phyloP scores from a whole-genome alignment of 2,113 vertebrate genomes.

The Cricetomys ansorgei region DNA sequence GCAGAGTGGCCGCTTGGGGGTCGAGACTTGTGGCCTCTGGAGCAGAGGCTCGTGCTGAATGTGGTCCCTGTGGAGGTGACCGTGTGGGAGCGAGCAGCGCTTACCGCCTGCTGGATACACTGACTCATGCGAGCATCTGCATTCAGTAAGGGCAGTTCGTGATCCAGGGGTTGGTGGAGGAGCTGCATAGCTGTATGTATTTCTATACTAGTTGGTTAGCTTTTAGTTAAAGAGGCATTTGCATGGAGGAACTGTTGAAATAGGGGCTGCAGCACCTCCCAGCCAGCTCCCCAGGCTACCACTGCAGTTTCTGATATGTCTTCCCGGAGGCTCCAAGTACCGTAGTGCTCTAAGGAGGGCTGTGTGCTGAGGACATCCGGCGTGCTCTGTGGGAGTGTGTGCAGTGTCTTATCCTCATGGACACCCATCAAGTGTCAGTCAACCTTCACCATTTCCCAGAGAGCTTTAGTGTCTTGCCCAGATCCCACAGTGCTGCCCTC shows the following conservation, averaged over 20 bases:
- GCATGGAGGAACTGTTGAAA: background rate
- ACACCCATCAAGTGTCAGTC: background rate
- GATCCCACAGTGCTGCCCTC: background rate
- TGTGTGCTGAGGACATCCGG: background rate
- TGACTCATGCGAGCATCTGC: fast-evolving
- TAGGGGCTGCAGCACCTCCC: background rate
- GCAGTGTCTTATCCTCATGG: background rate
- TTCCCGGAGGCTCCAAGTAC: background rate
- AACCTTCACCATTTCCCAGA: background rate
- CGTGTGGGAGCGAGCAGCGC: fast-evolving
- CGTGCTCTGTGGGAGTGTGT: fast-evolving
- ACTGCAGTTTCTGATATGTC: background rate
- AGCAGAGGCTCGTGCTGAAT: background rate
- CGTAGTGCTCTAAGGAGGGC: fast-evolving
- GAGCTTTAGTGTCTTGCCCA: background rate
- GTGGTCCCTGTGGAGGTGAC: fast-evolving
- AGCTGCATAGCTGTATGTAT: background rate
- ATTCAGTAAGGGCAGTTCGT: fast-evolving
- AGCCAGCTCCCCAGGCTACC: background rate
- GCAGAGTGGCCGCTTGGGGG: background rate
- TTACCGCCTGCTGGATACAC: fast-evolving
- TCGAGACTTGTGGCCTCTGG: background rate
- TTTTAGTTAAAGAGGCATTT: background rate
- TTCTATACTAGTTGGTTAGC: background rate
- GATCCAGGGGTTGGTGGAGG: background rate